Percentiles rank a stretch among this genome's conserved stretches.
phyloP scores from a whole-genome alignment of 2,797 vertebrate species.

The Columba guinea region DNA sequence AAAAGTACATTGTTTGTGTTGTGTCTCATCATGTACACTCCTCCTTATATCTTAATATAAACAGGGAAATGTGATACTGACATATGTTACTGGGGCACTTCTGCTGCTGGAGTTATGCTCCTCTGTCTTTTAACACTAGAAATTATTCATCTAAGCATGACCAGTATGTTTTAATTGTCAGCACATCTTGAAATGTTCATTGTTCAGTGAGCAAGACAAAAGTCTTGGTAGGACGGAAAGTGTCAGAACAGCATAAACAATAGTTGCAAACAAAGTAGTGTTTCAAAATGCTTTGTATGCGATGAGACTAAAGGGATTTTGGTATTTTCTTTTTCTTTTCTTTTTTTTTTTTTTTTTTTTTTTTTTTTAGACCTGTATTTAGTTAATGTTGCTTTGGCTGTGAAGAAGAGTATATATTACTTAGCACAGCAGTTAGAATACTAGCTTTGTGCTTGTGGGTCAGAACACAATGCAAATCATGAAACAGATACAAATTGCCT shows the following conservation, averaged over 20 bases:
- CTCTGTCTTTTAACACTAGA: background rate
- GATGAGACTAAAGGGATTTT: background rate
- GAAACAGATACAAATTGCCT: background rate
- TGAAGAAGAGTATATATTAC: background rate
- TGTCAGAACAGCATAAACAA: background rate
- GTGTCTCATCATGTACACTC: background rate
- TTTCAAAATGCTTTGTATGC: background rate
- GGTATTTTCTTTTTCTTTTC: background rate
- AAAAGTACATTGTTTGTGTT: background rate
- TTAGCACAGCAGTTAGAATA: background rate
- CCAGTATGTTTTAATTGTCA: slow-evolving; percentile 1
- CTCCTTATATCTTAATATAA: background rate
- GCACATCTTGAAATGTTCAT: background rate
- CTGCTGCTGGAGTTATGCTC: background rate
- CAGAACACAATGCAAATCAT: background rate
- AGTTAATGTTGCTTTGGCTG: background rate
- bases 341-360: background rate
- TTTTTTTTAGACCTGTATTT: background rate
- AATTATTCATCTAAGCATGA: background rate
- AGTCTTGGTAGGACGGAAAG: background rate
- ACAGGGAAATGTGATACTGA: background rate
- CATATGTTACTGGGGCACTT: background rate
- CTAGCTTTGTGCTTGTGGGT: background rate
- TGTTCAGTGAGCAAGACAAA: background rate
- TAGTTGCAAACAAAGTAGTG: background rate